Percentiles rank a stretch among this genome's conserved stretches.
phyloP scores from a whole-genome alignment of 2,113 vertebrate genomes.

The Carassius gibelio region DNA sequence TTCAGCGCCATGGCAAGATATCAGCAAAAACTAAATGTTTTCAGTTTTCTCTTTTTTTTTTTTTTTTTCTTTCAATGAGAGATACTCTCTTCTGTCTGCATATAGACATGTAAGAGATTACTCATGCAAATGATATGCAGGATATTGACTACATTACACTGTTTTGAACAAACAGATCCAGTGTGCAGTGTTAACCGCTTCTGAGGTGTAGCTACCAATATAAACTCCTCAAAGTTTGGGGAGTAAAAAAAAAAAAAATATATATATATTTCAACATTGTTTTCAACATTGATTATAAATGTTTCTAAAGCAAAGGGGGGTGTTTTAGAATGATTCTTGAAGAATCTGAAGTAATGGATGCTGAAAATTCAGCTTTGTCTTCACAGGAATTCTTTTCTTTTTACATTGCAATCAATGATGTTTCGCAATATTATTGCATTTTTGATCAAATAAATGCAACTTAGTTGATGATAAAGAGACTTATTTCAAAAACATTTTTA shows the following conservation, averaged over 20 bases:
- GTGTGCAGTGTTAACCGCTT: neutral
- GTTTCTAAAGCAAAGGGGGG: neutral
- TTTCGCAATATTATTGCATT: neutral
- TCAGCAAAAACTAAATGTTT: neutral
- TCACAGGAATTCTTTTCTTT: neutral
- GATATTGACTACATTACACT: neutral
- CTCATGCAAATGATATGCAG: neutral
- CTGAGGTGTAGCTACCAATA: neutral
- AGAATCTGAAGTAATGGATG: neutral
- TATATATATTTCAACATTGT: neutral
- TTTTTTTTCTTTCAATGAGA: neutral
- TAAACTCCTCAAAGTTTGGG: no score
- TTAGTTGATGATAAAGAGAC: neutral
- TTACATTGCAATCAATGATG: no score
- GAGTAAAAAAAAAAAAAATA: no score
- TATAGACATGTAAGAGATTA: neutral
- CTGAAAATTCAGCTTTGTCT: neutral
- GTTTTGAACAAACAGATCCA: neutral
- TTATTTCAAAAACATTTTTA: neutral
- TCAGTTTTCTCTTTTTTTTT: neutral
- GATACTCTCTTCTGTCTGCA: neutral
- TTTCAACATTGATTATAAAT: neutral
- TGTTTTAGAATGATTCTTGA: neutral
- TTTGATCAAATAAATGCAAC: neutral
- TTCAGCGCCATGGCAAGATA: neutral